Evolutionary conservation across 2,888 invertebrate species (phyloP), one percentile per base, ranked within the genome.

Genomic region (Chaetogeoica ovagalla): DNA sequence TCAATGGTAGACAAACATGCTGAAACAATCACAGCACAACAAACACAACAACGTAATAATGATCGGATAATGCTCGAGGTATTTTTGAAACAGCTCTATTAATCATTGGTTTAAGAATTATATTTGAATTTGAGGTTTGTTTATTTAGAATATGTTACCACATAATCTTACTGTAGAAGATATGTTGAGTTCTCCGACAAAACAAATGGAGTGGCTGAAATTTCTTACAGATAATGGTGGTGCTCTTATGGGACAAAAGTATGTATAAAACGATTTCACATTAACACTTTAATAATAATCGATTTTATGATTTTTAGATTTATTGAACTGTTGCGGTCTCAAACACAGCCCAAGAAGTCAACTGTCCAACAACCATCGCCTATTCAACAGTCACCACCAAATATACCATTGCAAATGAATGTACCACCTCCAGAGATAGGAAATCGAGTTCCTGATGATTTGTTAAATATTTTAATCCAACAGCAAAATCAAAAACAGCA

Each of bases 51-150:
- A 43, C 79, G 79, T 8, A 71, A 39, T 37, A 79, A 70, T 63
- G 79, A 79, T 71, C 63, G 79, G n/a, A 71, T 71, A 57, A 79
- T 79, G 70, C 79, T 79, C 30, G 79, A 79, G 63, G 79, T 79
- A 62, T 70, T 15, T 57, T 55, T 19, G 2, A 19, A 79, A 7
- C 11, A 43, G 23, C 23, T 43, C 2, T 62, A 23, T 77, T 21
- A 37, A 19, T 77, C 2, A 55, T 59, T 21, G 8, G 48, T n/a
- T 43, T 66, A 59, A 59, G 9, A 37, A 37, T 21, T 37, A 39
- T 48, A 39, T 52, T 52, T 55, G 0, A 55, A 55, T 30, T 43
- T 21, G 1, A 39, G n/a, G 57, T 75, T 60, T 71, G 17, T 70
- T 79, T 57, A 11, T 15, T 63, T 63, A 79, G 79, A 43, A 63